Evolutionary conservation across 2,888 invertebrate species (phyloP).

Genomic region (Melitaea athalia): DNA sequence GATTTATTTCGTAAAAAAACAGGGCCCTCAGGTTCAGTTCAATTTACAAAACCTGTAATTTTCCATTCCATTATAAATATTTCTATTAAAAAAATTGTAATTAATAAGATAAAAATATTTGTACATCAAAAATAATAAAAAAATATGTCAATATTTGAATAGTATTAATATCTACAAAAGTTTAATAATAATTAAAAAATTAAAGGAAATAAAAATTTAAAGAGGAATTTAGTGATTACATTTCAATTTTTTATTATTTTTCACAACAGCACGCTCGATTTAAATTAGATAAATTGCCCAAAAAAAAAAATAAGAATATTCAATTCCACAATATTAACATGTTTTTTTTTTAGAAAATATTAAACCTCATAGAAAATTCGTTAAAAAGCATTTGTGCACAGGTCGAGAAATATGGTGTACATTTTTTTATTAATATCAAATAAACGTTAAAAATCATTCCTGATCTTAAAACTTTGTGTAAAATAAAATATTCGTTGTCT

Average conservation of each 20-base stretch:
- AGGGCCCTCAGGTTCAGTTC: conserved; percentile 6
- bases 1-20: conserved; percentile 3
- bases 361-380: background rate
- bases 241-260: too few relatives aligned
- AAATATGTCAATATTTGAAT: too few relatives aligned
- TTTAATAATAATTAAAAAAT: too few relatives aligned
- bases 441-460: background rate
- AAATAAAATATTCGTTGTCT: conserved; percentile 6
- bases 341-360: background rate
- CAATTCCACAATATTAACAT: background rate
- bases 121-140: too few relatives aligned
- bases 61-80: background rate
- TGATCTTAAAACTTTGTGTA: background rate
- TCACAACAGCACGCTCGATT: too few relatives aligned
- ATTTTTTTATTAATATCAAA: background rate
- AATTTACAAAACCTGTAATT: background rate
- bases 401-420: background rate
- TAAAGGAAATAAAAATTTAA: too few relatives aligned
- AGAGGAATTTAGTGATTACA: too few relatives aligned
- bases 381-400: background rate
- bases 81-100: background rate
- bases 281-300: too few relatives aligned
- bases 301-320: background rate
- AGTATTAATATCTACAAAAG: too few relatives aligned
- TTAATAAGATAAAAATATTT: background rate